Conservation (phyloP, 2,888 invertebrate genomes). For the Acanthosepion pharaonis region DNA sequence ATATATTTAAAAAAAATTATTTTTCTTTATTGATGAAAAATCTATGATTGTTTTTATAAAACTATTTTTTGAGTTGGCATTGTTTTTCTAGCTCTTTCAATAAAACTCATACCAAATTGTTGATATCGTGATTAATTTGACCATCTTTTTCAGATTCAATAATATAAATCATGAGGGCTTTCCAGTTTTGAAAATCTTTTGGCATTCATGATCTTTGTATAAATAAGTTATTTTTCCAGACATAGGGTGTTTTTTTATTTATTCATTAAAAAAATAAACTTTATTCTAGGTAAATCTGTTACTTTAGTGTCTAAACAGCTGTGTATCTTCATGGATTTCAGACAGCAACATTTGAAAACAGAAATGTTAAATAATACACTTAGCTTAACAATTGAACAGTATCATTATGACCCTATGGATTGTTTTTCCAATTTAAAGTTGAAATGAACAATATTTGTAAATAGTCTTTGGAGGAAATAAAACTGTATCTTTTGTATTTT, state of each 20-base stretch:
- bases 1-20: too few species aligned
- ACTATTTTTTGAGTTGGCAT: background rate
- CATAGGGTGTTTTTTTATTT: background rate
- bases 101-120: background rate
- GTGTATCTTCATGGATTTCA: background rate
- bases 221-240: background rate
- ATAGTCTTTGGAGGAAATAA: slow-evolving; percentile 40
- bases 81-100: background rate
- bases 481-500: slow-evolving; percentile 44
- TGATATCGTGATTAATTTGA: background rate
- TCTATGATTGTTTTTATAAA: background rate
- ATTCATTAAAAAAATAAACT: too few species aligned
- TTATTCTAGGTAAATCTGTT: background rate
- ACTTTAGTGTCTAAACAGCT: background rate
- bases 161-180: background rate
- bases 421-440: background rate
- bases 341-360: background rate
- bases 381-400: background rate
- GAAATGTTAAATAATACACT: background rate
- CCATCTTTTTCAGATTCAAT: background rate
- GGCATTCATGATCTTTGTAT: background rate
- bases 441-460: background rate
- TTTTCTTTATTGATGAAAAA: too few species aligned
- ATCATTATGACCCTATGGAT: background rate
- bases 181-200: background rate